Base-by-base conservation (phyloP, 2,888 invertebrate genomes). In the Epistrophe eligans region DNA sequence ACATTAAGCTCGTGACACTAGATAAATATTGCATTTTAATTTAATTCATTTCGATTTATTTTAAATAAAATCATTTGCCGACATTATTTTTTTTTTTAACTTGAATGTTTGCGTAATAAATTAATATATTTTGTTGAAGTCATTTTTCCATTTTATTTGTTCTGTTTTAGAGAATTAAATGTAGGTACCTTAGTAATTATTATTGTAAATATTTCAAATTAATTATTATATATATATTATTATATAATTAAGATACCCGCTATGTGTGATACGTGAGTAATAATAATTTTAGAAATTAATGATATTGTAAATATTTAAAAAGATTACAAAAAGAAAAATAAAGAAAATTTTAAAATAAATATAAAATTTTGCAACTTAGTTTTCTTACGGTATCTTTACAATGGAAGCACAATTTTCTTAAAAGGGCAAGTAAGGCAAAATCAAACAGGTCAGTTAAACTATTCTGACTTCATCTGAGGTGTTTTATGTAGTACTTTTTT, bases 121-220 rank as follows among this genome's bases (percentile, higher is more conserved):
- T 74, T 32, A 35, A 28, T 82, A 24, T 24, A 24, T 66, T 35
- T 24, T 60, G 52, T 84, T 74, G 28, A 52, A 15, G 32, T 55
- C 45, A 62, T 32, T 64, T 24, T 57, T 11, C 32, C n/a, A 52
- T 62, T 71, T 79, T 55, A 67, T 87, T 87, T 87, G 82, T 87
- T 87, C 85, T 87, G 82, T 87, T 87, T 83, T 87, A 87, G 87
- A 83, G 83, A 87, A 87, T 87, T 83, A 62, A 87, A 87, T 82
- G 71, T 81, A 45, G 50, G 58, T 64, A 67, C 19, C 15, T 38
- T 17, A 24, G 48, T 38, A 52, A 66, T 58, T 58, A 62, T 15
- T 55, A 64, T 52, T 85, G 83, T 87, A 87, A 79, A 83, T 85
- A 85, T 28, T 48, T 73, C 0, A 32, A 64, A 77, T 24, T 24